Base-by-base conservation (phyloP, 2,888 invertebrate species). In the Drosophila nr. medialis region DNA sequence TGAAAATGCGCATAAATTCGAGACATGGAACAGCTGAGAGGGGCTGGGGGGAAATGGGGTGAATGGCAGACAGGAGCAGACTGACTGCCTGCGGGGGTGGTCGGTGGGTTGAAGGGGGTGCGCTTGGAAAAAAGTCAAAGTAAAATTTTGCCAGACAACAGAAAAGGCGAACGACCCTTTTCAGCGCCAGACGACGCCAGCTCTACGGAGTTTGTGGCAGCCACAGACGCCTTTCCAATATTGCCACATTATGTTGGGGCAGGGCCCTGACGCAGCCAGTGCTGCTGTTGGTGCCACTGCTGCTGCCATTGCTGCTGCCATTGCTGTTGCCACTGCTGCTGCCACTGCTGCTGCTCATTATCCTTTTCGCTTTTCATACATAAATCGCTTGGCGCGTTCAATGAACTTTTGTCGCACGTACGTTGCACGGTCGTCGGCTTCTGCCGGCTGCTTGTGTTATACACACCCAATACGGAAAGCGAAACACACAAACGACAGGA, bases 391-490 rank as follows among this genome's bases (percentile, higher is more conserved):
- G 72, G 62, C 68, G 65, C 80, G 86, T 88, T 83, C 83, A 82
- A 83, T 90, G 90, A 90, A 89, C 90, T 84, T 82, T 78, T 77
- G 77, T 55, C 71, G 72, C 88, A 83, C 86, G 88, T 88, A 84
- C 88, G 85, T 67, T 72, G 72, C 72, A 72, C 74, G 90, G 90
- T 91, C 91, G 91, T 91, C 91, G 91, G 88, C 91, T 87, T 89
- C 79, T 76, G 80, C 82, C 80, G 80, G 72, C 62, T 70, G 61
- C 62, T 42, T 55, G 64, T 72, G 68, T 83, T 84, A 91, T 91
- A 91, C 91, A 91, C 90, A 91, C 91, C 90, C 88, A 91, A 91
- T 90, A 91, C 91, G 91, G 89, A 91, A 91, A 91, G 91, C 91
- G 91, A 91, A 91, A 91, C 90, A 91, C 82, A 84, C 79, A 72